These are phyloP conservation scores for Enteromius thamalakanensis DNA, from an alignment of 2,797 vertebrate genomes.

Conservation along the genomic window DNA sequence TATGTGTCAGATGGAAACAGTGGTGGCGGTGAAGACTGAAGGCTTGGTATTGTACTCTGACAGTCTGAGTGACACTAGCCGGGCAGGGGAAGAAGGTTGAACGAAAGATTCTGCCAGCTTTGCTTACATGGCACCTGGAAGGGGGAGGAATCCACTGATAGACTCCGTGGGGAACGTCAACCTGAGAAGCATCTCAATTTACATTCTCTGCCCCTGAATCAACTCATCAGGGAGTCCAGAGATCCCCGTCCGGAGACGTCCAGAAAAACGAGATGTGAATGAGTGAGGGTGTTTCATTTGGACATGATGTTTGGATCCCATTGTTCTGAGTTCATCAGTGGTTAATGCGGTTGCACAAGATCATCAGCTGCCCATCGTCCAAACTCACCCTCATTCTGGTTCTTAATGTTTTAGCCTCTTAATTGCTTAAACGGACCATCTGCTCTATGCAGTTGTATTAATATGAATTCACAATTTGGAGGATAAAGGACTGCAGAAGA, in stretches of 20 bases:
- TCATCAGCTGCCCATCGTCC: constrained; percentile 40
- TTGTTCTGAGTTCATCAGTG: constrained; percentile 36
- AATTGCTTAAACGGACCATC: constrained; percentile 34
- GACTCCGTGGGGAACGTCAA: constrained; percentile 7
- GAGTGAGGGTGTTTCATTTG: constrained; percentile 21
- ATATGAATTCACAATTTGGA: constrained; percentile 38
- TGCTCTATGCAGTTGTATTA: constrained; percentile 31
- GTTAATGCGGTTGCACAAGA: constrained; percentile 8
- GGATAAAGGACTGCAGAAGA: constrained; percentile 31
- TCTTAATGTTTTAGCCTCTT: constrained; percentile 52
- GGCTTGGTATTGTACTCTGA: constrained; percentile 50
- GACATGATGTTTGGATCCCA: constrained; percentile 4
- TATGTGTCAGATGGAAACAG: constrained; percentile 54
- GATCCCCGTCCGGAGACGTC: neutral
- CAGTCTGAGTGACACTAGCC: constrained; percentile 52
- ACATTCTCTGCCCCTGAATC: constrained; percentile 29
- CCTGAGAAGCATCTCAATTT: constrained; percentile 52
- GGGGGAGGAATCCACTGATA: constrained; percentile 31
- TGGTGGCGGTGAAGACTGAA: constrained; percentile 47
- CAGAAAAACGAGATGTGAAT: neutral
- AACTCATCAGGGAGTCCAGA: neutral
- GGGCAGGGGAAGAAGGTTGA: constrained; percentile 39
- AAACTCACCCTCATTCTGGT: constrained; percentile 43
- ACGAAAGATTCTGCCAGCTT: constrained; percentile 30
- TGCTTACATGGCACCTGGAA: constrained; percentile 42